A percentile compares a stretch with the other conserved stretches of the same genome.
Conservation (phyloP, 2,888 invertebrate genomes). For the Morinoia aosen region DNA sequence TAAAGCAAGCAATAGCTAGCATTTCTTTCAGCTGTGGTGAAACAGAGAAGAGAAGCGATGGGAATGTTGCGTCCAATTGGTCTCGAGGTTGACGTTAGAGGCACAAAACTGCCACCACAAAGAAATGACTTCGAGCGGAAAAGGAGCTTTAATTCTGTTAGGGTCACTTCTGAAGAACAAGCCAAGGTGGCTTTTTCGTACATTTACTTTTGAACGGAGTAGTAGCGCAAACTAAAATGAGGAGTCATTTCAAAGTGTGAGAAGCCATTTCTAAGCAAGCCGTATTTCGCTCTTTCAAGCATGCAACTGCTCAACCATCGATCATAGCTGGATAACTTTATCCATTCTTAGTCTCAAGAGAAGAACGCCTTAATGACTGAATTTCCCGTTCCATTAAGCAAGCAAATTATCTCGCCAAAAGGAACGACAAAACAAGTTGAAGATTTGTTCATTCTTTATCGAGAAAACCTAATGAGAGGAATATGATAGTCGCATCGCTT, state of each 20-base stretch:
- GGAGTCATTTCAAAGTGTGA: background rate
- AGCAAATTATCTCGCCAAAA: conserved; percentile 4
- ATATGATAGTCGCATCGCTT: background rate
- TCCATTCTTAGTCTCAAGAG: background rate
- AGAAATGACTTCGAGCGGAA: background rate
- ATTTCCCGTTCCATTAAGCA: conserved; percentile 4
- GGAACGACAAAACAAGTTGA: background rate
- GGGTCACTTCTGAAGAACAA: background rate
- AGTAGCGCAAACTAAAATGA: background rate
- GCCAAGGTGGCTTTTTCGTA: background rate
- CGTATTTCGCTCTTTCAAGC: background rate
- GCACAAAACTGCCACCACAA: background rate
- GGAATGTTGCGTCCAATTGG: conserved; percentile 22
- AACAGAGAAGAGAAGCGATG: conserved; percentile 8
- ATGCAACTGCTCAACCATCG: background rate
- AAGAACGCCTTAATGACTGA: conserved; percentile 17
- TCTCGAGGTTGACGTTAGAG: background rate
- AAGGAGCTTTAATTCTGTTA: background rate
- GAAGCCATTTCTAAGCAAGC: background rate
- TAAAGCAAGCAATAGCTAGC: conserved; percentile 34
- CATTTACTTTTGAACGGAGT: background rate
- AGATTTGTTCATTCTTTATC: background rate
- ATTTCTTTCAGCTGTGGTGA: conserved; percentile 37
- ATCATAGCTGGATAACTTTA: background rate
- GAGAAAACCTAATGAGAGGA: background rate